Base-by-base conservation (phyloP, 1,140 invertebrate species). In the Drosophila obscura region DNA sequence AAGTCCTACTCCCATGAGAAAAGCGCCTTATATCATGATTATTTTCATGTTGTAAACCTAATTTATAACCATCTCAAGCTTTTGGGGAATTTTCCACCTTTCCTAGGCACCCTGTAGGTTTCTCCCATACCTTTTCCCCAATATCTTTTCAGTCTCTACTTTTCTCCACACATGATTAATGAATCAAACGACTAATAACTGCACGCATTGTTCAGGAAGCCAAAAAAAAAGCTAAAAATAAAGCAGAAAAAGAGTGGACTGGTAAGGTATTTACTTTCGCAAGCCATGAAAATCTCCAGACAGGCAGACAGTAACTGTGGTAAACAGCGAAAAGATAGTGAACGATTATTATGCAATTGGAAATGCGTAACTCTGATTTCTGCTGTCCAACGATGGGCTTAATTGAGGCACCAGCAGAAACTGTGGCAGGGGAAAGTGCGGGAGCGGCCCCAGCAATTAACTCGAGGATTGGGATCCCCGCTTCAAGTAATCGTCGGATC, bases 251-350 rank as follows among this genome's bases (percentile, higher is more conserved):
- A 39, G 35, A 39, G 35, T 58, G 57, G 49, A 59, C 58, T 68
- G 63, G 80, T 64, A 59, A 85, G 73, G 73, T 84, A 77, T 87
- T 81, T 77, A 77, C 82, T 87, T 85, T 85, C 81, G 81, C 81
- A 85, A 78, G 59, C 59, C 65, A 67, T 77, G 69, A 81, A 85
- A 87, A 77, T 81, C 80, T 48, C 62, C 57, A 76, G 55, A 74
- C 59, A 16, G 44, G 4, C 35, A 39, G 11, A 26, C 31, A 31
- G 22, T 24, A 61, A 44, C 24, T 31, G 44, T 39, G 4, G 16
- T 6, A 39, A 39, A 35, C 71, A 16, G 43, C 48, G 39, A 28
- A 56, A n/a, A 35, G 39, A 80, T 66, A 55, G 61, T 22, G 35
- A 11, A 39, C 4, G 61, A 45, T 48, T 71, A 82, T 85, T 85